Conservation (phyloP, 2,797 vertebrate genomes). For the Sternarchorhynchus goeldii region DNA sequence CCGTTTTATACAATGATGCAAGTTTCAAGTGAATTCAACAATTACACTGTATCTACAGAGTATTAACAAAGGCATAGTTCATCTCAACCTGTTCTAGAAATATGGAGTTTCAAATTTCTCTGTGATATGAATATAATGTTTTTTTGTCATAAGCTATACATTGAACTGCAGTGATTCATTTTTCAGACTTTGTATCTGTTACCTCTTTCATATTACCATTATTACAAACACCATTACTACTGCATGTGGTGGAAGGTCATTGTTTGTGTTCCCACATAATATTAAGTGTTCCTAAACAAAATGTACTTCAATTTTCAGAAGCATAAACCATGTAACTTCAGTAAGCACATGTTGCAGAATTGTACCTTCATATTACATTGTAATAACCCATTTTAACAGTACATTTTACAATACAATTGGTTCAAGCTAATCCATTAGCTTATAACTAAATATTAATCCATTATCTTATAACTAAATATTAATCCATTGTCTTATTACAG, state of each 20-base stretch:
- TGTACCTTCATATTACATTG: conserved; percentile 14
- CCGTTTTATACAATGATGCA: neutral
- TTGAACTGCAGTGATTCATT: neutral
- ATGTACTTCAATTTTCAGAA: neutral
- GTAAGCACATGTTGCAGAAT: neutral
- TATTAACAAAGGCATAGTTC: neutral
- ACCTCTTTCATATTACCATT: neutral
- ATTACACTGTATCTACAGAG: neutral
- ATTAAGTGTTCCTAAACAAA: neutral
- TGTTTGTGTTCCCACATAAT: neutral
- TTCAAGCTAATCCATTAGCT: neutral
- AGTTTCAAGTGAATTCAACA: neutral
- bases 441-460: too few species aligned
- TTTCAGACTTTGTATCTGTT: neutral
- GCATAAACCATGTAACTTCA: neutral
- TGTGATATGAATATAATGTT: neutral
- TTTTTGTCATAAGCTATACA: neutral
- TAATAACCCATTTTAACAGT: conserved; percentile 22
- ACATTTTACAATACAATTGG: neutral
- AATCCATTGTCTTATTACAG: neutral
- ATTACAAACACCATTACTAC: neutral
- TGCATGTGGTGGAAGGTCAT: neutral
- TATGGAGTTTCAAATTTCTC: neutral
- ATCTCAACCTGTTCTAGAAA: neutral
- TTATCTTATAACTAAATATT: too few species aligned